Evolutionary conservation across 30 jellyfish, hydroid and myxozoan genomes (phyloP).

Genomic region (Haliclystus octoradiatus): DNA sequence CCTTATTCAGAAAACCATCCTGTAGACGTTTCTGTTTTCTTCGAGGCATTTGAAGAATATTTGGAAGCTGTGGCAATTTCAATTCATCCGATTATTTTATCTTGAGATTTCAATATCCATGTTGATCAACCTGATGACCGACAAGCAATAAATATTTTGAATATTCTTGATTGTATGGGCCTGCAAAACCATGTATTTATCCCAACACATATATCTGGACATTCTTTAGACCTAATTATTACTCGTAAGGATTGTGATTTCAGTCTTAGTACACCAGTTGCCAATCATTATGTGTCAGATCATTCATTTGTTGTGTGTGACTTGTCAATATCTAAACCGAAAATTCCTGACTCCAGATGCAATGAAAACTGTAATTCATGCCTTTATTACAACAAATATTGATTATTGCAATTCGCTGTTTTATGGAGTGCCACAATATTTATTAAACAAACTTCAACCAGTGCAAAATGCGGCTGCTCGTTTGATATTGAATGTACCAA

Average conservation of each 20-base stretch:
- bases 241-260: constrained; percentile 23
- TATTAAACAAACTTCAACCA: constrained; percentile 28
- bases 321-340: constrained; percentile 9
- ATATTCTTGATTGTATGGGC: too few relatives aligned
- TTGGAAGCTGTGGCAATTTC: constrained; percentile 11
- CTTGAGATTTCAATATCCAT: constrained; percentile 17
- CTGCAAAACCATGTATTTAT: constrained; percentile 17
- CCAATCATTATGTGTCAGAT: constrained; percentile 9
- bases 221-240: constrained; percentile 13
- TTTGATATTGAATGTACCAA: constrained; percentile 37
- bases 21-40: constrained; percentile 7
- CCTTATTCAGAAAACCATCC: constrained; percentile 25
- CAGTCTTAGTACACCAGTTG: not conserved
- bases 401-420: constrained; percentile 27
- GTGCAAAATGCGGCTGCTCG: constrained; percentile 41
- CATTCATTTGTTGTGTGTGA: constrained; percentile 20
- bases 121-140: constrained; percentile 20
- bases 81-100: constrained; percentile 15
- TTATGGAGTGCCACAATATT: too few relatives aligned
- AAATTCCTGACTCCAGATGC: constrained; percentile 20
- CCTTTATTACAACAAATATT: constrained; percentile 12
- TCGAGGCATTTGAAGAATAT: constrained; percentile 12
- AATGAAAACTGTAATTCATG: constrained; percentile 22
- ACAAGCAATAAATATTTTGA: too few relatives aligned
- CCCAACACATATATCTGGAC: constrained; percentile 32